Conservation (phyloP, 2,113 vertebrate genomes). For the Nycticebus coucang region DNA sequence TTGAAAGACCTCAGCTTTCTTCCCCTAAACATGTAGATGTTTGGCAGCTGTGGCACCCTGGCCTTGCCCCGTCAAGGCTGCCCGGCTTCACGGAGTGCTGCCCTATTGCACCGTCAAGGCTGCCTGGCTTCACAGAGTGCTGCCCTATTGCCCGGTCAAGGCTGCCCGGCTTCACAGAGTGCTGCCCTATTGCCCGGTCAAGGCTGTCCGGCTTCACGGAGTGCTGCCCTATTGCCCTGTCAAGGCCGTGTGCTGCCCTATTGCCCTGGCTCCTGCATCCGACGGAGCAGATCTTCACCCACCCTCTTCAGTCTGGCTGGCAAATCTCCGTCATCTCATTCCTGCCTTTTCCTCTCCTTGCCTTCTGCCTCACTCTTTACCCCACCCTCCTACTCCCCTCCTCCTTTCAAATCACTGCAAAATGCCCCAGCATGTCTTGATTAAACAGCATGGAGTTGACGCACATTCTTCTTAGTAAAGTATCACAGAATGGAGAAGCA, state of each 20-base stretch:
- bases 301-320: not conserved
- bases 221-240: too few species aligned
- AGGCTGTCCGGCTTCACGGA: too few species aligned
- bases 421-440: not conserved
- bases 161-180: too few species aligned
- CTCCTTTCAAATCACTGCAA: not conserved
- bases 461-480: too few species aligned
- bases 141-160: not conserved
- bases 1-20: not conserved
- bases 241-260: fast-evolving
- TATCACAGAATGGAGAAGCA: too few species aligned
- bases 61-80: not conserved
- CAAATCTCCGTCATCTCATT: not conserved
- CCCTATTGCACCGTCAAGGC: not conserved
- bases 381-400: fast-evolving
- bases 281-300: not conserved
- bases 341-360: not conserved
- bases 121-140: too few species aligned
- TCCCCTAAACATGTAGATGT: not conserved
- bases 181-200: too few species aligned
- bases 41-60: not conserved
- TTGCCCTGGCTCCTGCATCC: not conserved
- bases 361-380: fast-evolving
- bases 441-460: too few species aligned
- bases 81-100: too few species aligned